These are phyloP conservation scores for Diphyllodes magnificus DNA, from an alignment of 2,113 vertebrate genomes.

Conservation along the genomic window DNA sequence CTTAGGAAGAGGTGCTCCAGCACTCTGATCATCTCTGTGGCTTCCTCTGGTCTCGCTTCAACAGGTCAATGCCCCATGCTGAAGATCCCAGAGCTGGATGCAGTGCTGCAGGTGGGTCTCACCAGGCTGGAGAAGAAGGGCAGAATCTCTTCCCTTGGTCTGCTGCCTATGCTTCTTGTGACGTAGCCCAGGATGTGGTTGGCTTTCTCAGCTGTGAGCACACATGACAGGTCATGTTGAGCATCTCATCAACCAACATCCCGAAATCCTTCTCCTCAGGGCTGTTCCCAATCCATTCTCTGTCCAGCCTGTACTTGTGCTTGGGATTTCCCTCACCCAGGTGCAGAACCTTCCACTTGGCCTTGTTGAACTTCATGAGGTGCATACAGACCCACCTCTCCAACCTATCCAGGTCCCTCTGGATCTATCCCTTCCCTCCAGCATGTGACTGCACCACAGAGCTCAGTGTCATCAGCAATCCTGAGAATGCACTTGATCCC, in stretches of 20 bases:
- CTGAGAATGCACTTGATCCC: background rate
- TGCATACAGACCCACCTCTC: background rate
- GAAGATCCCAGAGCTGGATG: background rate
- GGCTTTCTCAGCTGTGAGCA: background rate
- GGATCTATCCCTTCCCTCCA: background rate
- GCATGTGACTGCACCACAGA: background rate
- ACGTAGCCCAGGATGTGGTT: background rate
- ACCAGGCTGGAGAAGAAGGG: background rate
- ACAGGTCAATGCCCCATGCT: background rate
- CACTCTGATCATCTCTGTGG: no score
- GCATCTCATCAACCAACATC: background rate
- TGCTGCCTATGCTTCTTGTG: background rate
- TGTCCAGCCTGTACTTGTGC: background rate
- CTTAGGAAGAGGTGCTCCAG: background rate
- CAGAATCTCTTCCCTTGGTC: background rate
- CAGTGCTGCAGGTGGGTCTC: background rate
- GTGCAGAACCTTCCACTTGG: background rate
- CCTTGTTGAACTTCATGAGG: background rate
- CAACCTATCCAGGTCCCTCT: background rate
- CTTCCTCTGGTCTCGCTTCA: background rate
- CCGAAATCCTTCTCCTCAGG: background rate
- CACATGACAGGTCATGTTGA: background rate
- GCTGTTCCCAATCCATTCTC: background rate
- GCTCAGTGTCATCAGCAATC: background rate
- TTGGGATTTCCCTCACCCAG: background rate